Base-by-base conservation (phyloP, 2,888 invertebrate species). In the Sycophila texana region DNA sequence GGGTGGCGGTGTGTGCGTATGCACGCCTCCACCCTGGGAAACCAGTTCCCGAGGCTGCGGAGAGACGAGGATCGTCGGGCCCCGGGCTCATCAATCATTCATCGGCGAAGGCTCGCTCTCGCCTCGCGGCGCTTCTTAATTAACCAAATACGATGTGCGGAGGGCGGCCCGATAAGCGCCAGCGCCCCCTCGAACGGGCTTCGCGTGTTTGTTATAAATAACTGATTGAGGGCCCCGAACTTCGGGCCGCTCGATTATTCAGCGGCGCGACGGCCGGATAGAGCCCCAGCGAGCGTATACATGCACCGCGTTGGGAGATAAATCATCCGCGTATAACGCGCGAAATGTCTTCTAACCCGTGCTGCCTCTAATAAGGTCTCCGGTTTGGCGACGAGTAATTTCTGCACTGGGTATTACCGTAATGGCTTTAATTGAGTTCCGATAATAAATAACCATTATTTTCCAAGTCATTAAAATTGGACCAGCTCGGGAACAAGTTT, bases 51-150 rank as follows among this genome's bases (percentile, higher is more conserved):
- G 57, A 1, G 39, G 26, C 16, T n/a, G 12, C 53, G 53, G 18
- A n/a, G 39, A n/a, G 65, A 49, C 22, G 49, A 49, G 49, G 55
- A 73, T 78, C 73, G 61, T 26, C 26, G 26, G 55, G 20, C 49
- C 61, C 49, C 0, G 55, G n/a, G 86, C 86, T 88, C 88, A 88
- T 89, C 89, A 86, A 89, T 89, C 89, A 89, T 88, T 88, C 86
- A 89, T 88, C 87, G 88, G 88, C 86, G 87, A 71, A 30, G 86
- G 86, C 86, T 85, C 87, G 86, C 18, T 86, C 87, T 86, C 18
- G 13, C 16, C 72, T 86, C 86, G 86, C 85, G 87, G 87, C 87
- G 86, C 85, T 87, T 85, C 86, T 88, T 88, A 89, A 89, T 89
- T 88, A 89, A 88, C 39, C 88, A 86, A 88, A 84, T 85, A 80